Base-by-base conservation (phyloP, 1,140 invertebrate genomes). In the Psix sp. region DNA sequence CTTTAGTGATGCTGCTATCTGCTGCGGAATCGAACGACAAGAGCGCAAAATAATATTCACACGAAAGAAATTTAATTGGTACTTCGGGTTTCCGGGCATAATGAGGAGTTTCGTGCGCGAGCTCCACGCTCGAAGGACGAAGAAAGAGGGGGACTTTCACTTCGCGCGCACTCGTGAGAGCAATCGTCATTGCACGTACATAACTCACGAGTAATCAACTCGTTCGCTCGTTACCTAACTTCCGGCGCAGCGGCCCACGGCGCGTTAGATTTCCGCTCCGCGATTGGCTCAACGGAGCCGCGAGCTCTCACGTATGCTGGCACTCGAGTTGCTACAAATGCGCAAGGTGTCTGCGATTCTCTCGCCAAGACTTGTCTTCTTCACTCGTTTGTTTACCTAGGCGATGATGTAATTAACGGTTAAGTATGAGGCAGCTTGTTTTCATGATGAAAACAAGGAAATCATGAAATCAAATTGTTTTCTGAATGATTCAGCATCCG, bases 181-280 rank as follows among this genome's bases (percentile, higher is more conserved):
- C 56, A 66, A 52, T 74, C 70, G 70, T 74, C 70, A 74, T 74
- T 52, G 70, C 60, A 36, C 70, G 62, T 65, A 33, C 65, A 68
- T 70, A 71, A 71, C 57, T 72, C 38, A 49, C 45, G 38, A 17
- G 48, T 72, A 72, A 72, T 72, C 68, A 72, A 73, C 70, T 73
- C 60, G 54, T 73, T 73, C 54, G 60, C 60, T 73, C 42, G 70
- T 73, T 65, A 73, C 54, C 54, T 66, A 66, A 73, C 68, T 63
- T 72, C 68, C 68, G 68, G 52, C 52, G 39, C 48, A 29, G 42
- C 36, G 49, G 57, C 59, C 52, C 49, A 39, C 51, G 57, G 57
- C 56, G 42, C 40, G 31, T 46, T 20, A 54, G 17, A 49, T 62
- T 71, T 54, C 57, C 67, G 43, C 21, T 45, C 17, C n/a, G 46